A percentile compares a stretch with the other conserved stretches of the same genome.
phyloP scores from a whole-genome alignment of 2,888 invertebrate species.

The Sthenelais limicola region DNA sequence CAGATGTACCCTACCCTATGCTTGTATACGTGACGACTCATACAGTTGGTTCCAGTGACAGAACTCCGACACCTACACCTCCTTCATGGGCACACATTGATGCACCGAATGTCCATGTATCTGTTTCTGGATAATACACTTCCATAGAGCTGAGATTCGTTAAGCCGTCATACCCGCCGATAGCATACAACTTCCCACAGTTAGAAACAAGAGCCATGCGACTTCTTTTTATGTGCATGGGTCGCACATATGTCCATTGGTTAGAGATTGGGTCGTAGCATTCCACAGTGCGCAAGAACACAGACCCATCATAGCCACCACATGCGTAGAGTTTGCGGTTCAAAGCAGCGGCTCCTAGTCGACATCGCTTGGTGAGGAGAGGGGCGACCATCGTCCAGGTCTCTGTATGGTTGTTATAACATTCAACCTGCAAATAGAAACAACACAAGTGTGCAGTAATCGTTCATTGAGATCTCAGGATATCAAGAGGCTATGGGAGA shows the following conservation, averaged over 20 bases:
- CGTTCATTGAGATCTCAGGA: too few species aligned
- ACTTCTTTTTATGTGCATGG: slow-evolving; percentile 87
- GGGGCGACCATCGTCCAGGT: slow-evolving; percentile 83
- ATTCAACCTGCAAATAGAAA: slow-evolving; percentile 84
- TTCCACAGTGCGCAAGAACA: slow-evolving; percentile 87
- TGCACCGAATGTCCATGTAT: slow-evolving; percentile 74
- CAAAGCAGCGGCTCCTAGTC: slow-evolving; percentile 86
- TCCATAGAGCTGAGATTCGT: slow-evolving; percentile 88
- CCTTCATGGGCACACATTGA: slow-evolving; percentile 91
- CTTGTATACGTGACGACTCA: too few species aligned
- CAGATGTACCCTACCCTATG: too few species aligned
- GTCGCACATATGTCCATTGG: slow-evolving; percentile 83
- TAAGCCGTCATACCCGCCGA: slow-evolving; percentile 84
- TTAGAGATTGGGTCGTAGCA: slow-evolving; percentile 83
- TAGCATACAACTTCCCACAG: slow-evolving; percentile 82
- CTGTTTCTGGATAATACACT: slow-evolving; percentile 80
- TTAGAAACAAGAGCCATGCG: slow-evolving; percentile 87
- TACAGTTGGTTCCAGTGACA: slow-evolving; percentile 73
- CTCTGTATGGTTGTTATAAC: slow-evolving; percentile 83
- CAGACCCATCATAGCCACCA: slow-evolving; percentile 84
- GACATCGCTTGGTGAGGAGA: slow-evolving; percentile 86
- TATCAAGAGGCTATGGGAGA: too few species aligned
- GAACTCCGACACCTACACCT: slow-evolving; percentile 90
- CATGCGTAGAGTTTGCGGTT: slow-evolving; percentile 84
- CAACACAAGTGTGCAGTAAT: too few species aligned